phyloP scores from a whole-genome alignment of 2,888 invertebrate species.

The Carabus problematicus region DNA sequence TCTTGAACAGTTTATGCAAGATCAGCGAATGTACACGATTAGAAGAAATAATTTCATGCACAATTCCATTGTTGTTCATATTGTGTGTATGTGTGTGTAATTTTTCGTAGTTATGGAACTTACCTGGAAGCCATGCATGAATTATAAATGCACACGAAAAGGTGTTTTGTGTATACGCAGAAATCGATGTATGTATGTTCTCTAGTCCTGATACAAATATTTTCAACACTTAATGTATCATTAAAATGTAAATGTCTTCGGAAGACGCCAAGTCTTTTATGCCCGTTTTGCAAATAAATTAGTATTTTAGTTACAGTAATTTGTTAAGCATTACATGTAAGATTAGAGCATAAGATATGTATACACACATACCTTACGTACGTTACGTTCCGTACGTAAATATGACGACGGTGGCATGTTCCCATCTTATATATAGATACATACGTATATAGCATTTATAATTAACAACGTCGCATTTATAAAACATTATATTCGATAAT shows the following conservation, averaged over 20 bases:
- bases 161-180: not conserved
- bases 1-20: too few species aligned
- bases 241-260: slow-evolving; percentile 26
- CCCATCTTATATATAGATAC: not conserved
- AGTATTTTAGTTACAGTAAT: slow-evolving; percentile 12
- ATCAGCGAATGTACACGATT: too few species aligned
- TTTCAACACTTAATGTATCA: slow-evolving; percentile 3
- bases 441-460: slow-evolving; percentile 28
- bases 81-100: too few species aligned
- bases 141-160: not conserved
- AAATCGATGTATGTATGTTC: not conserved
- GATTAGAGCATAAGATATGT: too few species aligned
- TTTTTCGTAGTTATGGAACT: too few species aligned
- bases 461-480: slow-evolving; percentile 24
- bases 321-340: too few species aligned
- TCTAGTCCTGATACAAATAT: slow-evolving; percentile 21
- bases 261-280: slow-evolving; percentile 8
- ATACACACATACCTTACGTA: too few species aligned
- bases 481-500: slow-evolving; percentile 32
- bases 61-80: too few species aligned
- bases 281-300: slow-evolving; percentile 15
- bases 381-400: too few species aligned
- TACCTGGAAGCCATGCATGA: not conserved
- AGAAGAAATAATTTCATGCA: too few species aligned
- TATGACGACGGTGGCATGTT: slow-evolving; percentile 31